phyloP scores from a whole-genome alignment of 1,140 invertebrate genomes.

The Scylla paramamosain region DNA sequence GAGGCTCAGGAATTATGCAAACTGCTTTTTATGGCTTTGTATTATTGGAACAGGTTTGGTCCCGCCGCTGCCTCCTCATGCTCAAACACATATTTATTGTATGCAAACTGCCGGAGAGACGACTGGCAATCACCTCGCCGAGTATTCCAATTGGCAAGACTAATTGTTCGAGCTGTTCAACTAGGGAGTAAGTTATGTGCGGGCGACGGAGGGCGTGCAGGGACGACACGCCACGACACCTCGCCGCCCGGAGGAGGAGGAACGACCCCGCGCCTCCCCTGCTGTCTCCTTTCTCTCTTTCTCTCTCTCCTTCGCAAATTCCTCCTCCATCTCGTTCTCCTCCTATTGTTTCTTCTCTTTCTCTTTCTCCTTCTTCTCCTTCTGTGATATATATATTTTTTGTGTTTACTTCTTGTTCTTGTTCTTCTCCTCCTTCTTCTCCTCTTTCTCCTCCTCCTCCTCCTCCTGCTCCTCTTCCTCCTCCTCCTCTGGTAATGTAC shows the following conservation, averaged over 20 bases:
- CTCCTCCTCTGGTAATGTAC: no score
- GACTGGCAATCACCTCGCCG: slow-evolving; percentile 33
- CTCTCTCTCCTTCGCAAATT: background rate
- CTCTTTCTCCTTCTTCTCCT: no score
- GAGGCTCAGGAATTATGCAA: slow-evolving; percentile 61
- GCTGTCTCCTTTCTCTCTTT: background rate
- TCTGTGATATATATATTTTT: no score
- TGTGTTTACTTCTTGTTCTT: no score
- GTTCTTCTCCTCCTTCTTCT: no score
- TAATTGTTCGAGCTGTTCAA: slow-evolving; percentile 25
- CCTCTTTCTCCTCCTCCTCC: no score
- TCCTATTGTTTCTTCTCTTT: background rate
- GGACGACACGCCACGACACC: slow-evolving; percentile 39
- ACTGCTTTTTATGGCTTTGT: slow-evolving; percentile 61
- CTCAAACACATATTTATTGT: slow-evolving; percentile 59
- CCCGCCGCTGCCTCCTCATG: background rate
- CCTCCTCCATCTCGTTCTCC: background rate
- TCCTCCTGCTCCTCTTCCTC: no score
- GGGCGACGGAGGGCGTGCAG: slow-evolving; percentile 27
- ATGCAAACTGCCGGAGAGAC: slow-evolving; percentile 32
- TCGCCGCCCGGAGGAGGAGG: background rate
- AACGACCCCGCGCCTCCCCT: no score
- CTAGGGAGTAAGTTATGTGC: background rate
- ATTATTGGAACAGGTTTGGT: slow-evolving; percentile 69
- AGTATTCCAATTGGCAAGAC: slow-evolving; percentile 50